These are phyloP conservation scores for Sceloporus tristichus DNA, from an alignment of 2,113 vertebrate genomes.

Conservation along the genomic window DNA sequence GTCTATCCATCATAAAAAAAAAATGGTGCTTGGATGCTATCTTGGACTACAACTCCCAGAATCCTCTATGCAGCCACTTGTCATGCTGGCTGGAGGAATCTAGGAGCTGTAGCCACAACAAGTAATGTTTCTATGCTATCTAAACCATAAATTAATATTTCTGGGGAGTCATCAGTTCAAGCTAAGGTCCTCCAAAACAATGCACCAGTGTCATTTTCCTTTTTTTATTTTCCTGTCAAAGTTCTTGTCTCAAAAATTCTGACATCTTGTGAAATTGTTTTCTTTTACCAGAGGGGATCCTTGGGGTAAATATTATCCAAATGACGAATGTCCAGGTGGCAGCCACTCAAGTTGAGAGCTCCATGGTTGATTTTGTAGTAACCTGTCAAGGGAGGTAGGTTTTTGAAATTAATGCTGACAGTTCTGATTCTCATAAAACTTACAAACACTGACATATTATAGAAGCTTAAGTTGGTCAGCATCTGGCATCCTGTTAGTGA, in stretches of 20 bases:
- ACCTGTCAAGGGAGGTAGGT: constrained; percentile 90
- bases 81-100: too few species aligned
- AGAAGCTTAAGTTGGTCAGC: background rate
- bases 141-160: background rate
- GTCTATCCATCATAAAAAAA: background rate
- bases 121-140: too few species aligned
- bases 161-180: background rate
- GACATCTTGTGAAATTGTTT: constrained; percentile 48
- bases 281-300: constrained; percentile 82
- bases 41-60: too few species aligned
- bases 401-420: constrained; percentile 47
- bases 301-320: constrained; percentile 76
- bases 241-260: background rate
- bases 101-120: too few species aligned
- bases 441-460: background rate
- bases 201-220: background rate
- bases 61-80: too few species aligned
- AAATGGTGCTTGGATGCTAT: too few species aligned
- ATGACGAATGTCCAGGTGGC: constrained; percentile 78
- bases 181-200: background rate
- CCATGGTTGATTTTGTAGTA: constrained; percentile 88
- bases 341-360: constrained; percentile 74
- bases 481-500: background rate
- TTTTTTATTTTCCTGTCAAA: background rate
- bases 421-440: background rate